phyloP scores from a whole-genome alignment of 2,113 vertebrate species.

The Grallaria varia region DNA sequence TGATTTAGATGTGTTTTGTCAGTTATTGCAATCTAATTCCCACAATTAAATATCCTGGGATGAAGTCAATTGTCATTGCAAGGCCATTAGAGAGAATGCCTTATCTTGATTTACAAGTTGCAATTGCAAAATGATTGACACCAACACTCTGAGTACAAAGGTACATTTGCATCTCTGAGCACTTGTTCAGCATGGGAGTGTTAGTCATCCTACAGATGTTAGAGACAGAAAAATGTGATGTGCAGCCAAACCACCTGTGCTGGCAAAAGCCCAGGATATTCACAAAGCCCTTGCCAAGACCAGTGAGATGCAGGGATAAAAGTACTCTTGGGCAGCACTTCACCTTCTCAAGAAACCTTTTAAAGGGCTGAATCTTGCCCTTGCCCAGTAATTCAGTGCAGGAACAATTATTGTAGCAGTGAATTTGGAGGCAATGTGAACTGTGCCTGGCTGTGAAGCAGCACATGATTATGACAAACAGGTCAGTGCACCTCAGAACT shows the following conservation, averaged over 20 bases:
- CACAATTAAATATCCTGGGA: neutral
- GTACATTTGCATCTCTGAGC: neutral
- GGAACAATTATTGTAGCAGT: neutral
- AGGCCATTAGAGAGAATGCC: neutral
- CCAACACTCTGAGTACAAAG: neutral
- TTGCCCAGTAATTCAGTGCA: neutral
- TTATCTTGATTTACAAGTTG: constrained; percentile 5
- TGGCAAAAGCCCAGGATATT: neutral
- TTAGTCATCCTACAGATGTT: neutral
- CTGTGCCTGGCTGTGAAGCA: neutral
- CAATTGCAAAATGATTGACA: neutral
- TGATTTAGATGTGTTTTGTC: neutral
- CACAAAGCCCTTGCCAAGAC: neutral
- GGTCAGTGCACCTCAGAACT: neutral
- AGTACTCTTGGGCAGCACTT: neutral
- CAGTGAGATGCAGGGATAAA: neutral
- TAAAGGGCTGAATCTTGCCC: neutral
- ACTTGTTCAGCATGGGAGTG: neutral
- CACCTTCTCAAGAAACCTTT: neutral
- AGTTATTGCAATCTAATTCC: neutral
- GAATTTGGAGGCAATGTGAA: neutral
- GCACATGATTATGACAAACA: neutral
- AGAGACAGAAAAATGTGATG: neutral
- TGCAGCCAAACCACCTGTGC: neutral
- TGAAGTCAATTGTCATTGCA: constrained; percentile 11